Conservation (phyloP, 2,888 invertebrate genomes). For the Lithosia quadra region DNA sequence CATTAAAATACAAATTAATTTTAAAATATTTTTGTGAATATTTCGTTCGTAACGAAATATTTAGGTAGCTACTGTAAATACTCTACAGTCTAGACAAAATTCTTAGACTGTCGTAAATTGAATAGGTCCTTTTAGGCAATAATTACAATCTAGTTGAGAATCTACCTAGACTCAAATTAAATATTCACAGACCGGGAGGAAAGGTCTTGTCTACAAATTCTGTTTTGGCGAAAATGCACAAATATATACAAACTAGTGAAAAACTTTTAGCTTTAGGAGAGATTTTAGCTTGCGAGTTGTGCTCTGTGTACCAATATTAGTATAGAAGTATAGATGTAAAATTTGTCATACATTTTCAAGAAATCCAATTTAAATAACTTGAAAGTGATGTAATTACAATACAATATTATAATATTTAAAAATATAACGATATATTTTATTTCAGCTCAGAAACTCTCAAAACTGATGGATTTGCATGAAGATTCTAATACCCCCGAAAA, state of each 20-base stretch:
- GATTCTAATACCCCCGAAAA: not conserved
- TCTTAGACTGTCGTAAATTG: not conserved
- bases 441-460: not conserved
- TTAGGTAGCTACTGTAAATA: not conserved
- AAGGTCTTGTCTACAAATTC: not conserved
- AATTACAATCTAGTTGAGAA: not conserved
- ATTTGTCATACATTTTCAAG: too few species aligned
- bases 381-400: not conserved
- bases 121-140: not conserved
- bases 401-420: too few species aligned
- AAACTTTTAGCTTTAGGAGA: not conserved
- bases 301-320: too few species aligned
- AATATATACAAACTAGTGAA: not conserved
- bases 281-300: not conserved
- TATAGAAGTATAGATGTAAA: too few species aligned
- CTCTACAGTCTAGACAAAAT: too few species aligned
- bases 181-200: not conserved
- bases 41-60: not conserved
- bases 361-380: too few species aligned
- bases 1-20: slow-evolving; percentile 1
- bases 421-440: not conserved
- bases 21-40: slow-evolving; percentile 25
- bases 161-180: not conserved
- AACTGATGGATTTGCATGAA: not conserved
- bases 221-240: not conserved